phyloP scores from a whole-genome alignment of 2,888 invertebrate species.

The Tachina grossa region DNA sequence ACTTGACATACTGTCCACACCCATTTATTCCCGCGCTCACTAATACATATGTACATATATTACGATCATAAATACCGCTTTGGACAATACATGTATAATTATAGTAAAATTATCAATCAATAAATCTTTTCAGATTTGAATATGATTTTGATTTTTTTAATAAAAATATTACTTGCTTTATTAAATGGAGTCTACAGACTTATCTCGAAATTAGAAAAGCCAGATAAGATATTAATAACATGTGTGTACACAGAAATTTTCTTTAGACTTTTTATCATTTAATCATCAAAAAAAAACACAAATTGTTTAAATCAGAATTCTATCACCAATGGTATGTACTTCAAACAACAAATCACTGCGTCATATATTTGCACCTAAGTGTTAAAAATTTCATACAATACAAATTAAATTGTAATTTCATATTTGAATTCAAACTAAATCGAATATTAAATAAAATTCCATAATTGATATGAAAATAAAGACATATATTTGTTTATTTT shows the following conservation, averaged over 20 bases:
- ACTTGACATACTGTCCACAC: no score
- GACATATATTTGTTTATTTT: not conserved
- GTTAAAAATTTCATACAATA: slow-evolving; percentile 22
- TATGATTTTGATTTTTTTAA: no score
- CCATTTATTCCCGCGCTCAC: no score
- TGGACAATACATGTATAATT: no score
- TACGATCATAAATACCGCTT: no score
- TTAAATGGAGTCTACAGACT: not conserved
- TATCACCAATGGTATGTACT: not conserved
- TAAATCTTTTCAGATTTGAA: no score
- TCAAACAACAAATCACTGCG: not conserved
- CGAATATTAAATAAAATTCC: slow-evolving; percentile 22
- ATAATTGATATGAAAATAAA: not conserved
- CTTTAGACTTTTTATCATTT: slow-evolving; percentile 19
- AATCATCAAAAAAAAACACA: slow-evolving; percentile 8
- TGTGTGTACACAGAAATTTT: slow-evolving; percentile 5
- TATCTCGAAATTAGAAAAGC: slow-evolving; percentile 42
- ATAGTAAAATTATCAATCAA: no score
- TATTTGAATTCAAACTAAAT: slow-evolving; percentile 1
- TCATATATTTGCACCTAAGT: slow-evolving; percentile 30
- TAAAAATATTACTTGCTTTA: not conserved
- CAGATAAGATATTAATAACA: slow-evolving; percentile 51
- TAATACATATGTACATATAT: no score
- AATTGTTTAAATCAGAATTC: slow-evolving; percentile 6
- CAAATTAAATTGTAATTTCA: slow-evolving; percentile 13